Base-by-base conservation (phyloP, 2,888 invertebrate genomes). In the Celastrina argiolus region DNA sequence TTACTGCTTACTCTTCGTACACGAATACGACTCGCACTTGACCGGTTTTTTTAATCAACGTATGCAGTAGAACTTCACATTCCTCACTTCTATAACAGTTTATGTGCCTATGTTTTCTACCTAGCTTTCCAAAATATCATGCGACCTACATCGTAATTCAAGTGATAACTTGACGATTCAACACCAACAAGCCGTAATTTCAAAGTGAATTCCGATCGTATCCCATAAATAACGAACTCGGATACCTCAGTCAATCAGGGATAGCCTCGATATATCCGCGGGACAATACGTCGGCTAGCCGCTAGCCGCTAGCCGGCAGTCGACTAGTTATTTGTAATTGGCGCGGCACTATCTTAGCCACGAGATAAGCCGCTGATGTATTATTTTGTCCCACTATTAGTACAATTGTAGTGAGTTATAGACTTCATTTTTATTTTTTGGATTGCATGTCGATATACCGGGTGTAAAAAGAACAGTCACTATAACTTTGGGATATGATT, bases 361-460 rank as follows among this genome's bases (percentile, higher is more conserved):
- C 59, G 51, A 73, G 87, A 84, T 85, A 85, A 84, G 74, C 72
- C 67, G 68, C 74, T 81, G 84, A 85, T 81, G 81, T 82, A 84
- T 85, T 84, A 83, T 82, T 84, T 83, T 81, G 81, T 79, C 72
- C 67, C 68, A 79, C 83, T 84, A 85, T 85, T 86, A 85, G 83
- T 79, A 79, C 75, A 75, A 79, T 51, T 18, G 51, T 45, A 18
- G 18, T 51, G 51, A 51, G 26, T 51, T 51, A 51, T 22, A 22
- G 51, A 12, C 26, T 12, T 12, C 2, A 36, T 36, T 10, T 31
- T 31, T 1, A 7, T 36, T 10, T 36, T 12, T 36, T 36, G 10
- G 8, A 10, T 36, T 36, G 10, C 2, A 10, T 36, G 36, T 12
- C 12, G 36, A 36, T 36, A 12, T 36, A n/a, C n/a, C n/a, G n/a